Conservation (phyloP, 1,140 invertebrate species). For the Cyclargus thomasi region DNA sequence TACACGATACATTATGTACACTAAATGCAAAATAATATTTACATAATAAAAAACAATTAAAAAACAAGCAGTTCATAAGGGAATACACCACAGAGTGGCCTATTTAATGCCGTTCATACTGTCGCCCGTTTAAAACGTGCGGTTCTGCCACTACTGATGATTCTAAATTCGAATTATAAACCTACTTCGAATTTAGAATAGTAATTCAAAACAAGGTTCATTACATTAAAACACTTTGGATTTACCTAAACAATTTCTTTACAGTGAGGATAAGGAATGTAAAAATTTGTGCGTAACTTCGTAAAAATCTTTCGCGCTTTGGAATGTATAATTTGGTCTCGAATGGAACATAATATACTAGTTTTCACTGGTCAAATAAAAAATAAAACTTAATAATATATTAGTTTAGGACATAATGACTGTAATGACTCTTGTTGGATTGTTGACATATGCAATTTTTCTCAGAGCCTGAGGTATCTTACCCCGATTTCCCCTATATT, state of each 20-base stretch:
- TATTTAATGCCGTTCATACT: neutral
- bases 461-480: too few species aligned
- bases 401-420: too few species aligned
- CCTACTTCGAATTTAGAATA: neutral
- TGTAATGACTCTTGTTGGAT: too few species aligned
- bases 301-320: neutral
- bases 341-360: neutral
- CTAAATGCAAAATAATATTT: conserved; percentile 70
- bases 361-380: neutral
- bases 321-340: neutral
- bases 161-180: neutral
- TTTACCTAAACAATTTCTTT: neutral
- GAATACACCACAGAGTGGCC: neutral
- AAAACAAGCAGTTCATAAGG: neutral
- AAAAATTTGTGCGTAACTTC: neutral
- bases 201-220: neutral
- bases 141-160: neutral
- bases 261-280: neutral
- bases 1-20: conserved; percentile 61
- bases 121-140: neutral
- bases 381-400: neutral
- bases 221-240: neutral
- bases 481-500: too few species aligned
- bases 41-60: conserved; percentile 37
- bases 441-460: too few species aligned